Conservation (phyloP, 2,888 invertebrate species). For the Chloroclystis v-ata region DNA sequence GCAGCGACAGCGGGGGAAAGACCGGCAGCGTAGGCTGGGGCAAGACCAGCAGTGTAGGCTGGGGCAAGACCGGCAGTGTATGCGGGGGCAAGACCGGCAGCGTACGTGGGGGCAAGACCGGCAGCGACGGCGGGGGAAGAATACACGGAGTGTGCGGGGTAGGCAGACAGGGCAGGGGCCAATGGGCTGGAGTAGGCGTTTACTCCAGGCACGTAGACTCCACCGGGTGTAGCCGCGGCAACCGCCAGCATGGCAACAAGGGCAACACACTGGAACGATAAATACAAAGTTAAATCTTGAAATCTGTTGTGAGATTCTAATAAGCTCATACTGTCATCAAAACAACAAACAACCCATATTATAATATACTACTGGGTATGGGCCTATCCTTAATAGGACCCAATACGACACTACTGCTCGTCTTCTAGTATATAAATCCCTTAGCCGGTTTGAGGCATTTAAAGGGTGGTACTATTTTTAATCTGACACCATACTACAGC, state of each 20-base stretch:
- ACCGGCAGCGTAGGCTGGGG: conserved; percentile 9
- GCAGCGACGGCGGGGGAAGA: conserved; percentile 4
- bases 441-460: too few species aligned
- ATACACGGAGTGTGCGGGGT: conserved; percentile 5
- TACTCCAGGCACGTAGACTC: conserved; percentile 14
- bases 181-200: conserved; percentile 14
- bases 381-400: too few species aligned
- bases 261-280: conserved; percentile 27
- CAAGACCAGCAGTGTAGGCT: background rate
- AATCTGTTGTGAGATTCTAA: too few species aligned
- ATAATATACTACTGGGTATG: too few species aligned
- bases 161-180: conserved; percentile 2
- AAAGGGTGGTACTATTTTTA: too few species aligned
- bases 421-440: too few species aligned
- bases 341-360: too few species aligned
- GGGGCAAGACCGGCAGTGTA: conserved; percentile 12
- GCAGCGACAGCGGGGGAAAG: background rate
- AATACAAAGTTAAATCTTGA: background rate
- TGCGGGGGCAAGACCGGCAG: conserved; percentile 11
- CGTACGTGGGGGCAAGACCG: background rate
- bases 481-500: too few species aligned
- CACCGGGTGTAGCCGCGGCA: conserved; percentile 27
- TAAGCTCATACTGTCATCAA: too few species aligned
- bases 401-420: too few species aligned
- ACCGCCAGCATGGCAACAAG: conserved; percentile 29